Percentiles rank a stretch among this genome's conserved stretches.
Conservation (phyloP, 2,888 invertebrate species). For the Halictus quadricinctus region DNA sequence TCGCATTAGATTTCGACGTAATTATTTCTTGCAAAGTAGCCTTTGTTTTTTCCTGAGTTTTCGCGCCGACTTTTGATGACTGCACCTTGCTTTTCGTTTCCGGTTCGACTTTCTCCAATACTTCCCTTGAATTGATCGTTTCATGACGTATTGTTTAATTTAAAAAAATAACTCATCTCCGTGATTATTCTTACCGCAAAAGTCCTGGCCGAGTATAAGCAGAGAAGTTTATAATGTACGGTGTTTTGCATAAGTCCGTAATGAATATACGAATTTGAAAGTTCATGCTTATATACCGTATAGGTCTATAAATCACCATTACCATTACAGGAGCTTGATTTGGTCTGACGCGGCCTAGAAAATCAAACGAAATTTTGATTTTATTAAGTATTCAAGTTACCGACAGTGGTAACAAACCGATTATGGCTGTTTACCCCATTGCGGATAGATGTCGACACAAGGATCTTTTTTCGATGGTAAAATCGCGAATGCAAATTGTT, state of each 20-base stretch:
- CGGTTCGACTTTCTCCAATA: slow-evolving; percentile 3
- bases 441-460: slow-evolving; percentile 51
- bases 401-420: neutral
- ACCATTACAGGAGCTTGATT: slow-evolving; percentile 26
- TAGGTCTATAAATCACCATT: slow-evolving; percentile 43
- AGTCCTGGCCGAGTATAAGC: slow-evolving; percentile 52
- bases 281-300: slow-evolving; percentile 45
- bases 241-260: slow-evolving; percentile 40
- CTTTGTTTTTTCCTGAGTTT: neutral
- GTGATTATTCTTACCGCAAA: slow-evolving; percentile 36
- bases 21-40: slow-evolving; percentile 7
- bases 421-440: slow-evolving; percentile 35
- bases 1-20: neutral
- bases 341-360: slow-evolving; percentile 32
- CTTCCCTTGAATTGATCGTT: slow-evolving; percentile 30
- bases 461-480: slow-evolving; percentile 27
- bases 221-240: slow-evolving; percentile 39
- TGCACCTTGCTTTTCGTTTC: neutral
- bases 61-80: neutral
- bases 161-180: neutral
- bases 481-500: slow-evolving; percentile 40
- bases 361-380: neutral
- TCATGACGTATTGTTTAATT: neutral
- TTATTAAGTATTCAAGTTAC: neutral
- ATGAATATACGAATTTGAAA: slow-evolving; percentile 53